These are phyloP conservation scores for Heliconius charithonia DNA, from an alignment of 2,888 invertebrate genomes.

Conservation along the genomic window DNA sequence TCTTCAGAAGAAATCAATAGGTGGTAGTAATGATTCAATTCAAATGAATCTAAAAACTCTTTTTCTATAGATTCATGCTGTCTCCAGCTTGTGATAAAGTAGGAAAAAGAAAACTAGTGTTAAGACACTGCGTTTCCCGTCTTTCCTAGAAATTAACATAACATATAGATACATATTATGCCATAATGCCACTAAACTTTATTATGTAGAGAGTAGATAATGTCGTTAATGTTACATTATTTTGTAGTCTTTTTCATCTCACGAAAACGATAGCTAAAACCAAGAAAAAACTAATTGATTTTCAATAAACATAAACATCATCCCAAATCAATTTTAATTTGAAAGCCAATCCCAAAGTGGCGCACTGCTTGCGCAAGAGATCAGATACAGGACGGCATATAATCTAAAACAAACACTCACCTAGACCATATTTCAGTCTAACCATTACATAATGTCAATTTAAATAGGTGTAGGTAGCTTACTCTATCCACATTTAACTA, in stretches of 20 bases:
- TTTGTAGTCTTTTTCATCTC: not conserved
- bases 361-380: not conserved
- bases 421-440: not conserved
- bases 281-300: not conserved
- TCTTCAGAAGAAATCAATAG: not conserved
- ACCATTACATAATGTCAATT: not conserved
- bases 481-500: conserved; percentile 13
- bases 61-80: not conserved
- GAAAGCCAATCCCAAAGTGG: not conserved
- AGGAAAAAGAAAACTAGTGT: no score
- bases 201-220: not conserved
- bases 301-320: not conserved
- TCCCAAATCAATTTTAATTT: not conserved
- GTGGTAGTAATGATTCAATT: not conserved
- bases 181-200: not conserved
- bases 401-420: not conserved
- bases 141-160: not conserved
- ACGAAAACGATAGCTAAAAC: not conserved
- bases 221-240: not conserved
- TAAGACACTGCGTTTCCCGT: no score
- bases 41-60: not conserved
- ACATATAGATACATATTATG: not conserved
- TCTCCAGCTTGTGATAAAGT: not conserved
- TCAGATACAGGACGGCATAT: not conserved
- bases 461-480: conserved; percentile 2